A percentile compares a stretch with the other conserved stretches of the same genome.
phyloP scores from a whole-genome alignment of 2,888 invertebrate genomes.

The Augochlorella aurata region DNA sequence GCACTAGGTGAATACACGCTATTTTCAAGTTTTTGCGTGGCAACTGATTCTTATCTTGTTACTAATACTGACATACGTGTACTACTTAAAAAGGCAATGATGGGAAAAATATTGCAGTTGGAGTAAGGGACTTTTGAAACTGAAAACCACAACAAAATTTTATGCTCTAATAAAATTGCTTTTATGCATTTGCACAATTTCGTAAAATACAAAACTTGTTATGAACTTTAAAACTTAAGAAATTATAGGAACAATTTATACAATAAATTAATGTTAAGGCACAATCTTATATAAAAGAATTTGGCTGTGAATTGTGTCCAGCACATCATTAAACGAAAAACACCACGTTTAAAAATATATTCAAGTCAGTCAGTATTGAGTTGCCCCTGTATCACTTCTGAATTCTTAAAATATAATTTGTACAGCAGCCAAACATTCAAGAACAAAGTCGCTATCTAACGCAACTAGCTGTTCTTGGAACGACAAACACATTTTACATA shows the following conservation, averaged over 20 bases:
- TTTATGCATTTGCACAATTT: not conserved
- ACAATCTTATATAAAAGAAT: not conserved
- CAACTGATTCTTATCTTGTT: no score
- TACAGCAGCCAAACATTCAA: not conserved
- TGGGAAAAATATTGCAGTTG: not conserved
- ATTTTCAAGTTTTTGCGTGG: no score
- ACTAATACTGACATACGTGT: no score
- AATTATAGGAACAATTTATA: conserved; percentile 23
- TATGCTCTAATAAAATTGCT: not conserved
- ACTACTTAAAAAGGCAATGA: not conserved
- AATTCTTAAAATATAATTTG: conserved; percentile 25
- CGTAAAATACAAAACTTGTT: conserved; percentile 26
- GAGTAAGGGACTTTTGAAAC: not conserved
- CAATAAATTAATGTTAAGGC: conserved; percentile 19
- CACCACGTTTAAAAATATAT: not conserved
- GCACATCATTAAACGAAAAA: not conserved
- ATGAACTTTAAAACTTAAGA: not conserved
- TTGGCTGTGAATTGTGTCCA: conserved; percentile 1
- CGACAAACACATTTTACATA: conserved; percentile 3
- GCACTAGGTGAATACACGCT: no score
- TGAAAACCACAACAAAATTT: not conserved
- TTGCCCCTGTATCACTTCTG: conserved; percentile 2
- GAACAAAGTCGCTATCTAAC: no score
- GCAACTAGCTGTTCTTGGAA: not conserved
- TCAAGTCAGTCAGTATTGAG: conserved; percentile 11